Base-by-base conservation (phyloP, 2,888 invertebrate species). In the Linnaemya tessellans region DNA sequence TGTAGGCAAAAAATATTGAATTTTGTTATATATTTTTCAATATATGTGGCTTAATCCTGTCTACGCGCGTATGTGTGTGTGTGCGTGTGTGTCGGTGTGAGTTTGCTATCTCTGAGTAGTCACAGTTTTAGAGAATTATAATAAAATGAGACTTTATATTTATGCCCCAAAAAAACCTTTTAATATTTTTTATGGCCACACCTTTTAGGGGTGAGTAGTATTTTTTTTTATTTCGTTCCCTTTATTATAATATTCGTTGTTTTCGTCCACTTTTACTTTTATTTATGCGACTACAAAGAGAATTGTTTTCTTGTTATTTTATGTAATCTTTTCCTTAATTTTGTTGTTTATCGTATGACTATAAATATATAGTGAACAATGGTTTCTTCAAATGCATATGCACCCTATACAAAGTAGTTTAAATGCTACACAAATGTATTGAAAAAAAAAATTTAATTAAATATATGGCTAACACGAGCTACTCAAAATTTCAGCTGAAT, bases 161-260 rank as follows among this genome's bases (percentile, higher is more conserved):
- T 62, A 35, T 78, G 46, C 60, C 58, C 71, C 64, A 75, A 38
- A n/a, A 74, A 41, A 75, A 46, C 73, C 18, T 87, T 49, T 11
- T 41, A 11, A 11, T 41, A 51, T 51, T 67, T 74, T 74, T 81
- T 82, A 73, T 81, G 88, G 91, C 91, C 91, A 91, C 91, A 91
- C 91, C 91, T 91, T 91, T 90, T 86, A 88, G 89, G 91, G 91
- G 91, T 90, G 90, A 89, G 88, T 89, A 88, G 84, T 79, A 67
- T 75, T 64, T 56, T 15, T 56, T 56, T 25, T 25, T 15, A 25
- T 30, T 74, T 49, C 15, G n/a, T 22, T 13, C 49, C 18, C 41
- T 65, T 9, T 38, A 43, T 43, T 22, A 11, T 4, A 15, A 46
- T 64, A 15, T 56, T 56, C 7, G 25, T 75, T 22, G 20, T 30